phyloP scores from a whole-genome alignment of 2,113 vertebrate genomes.

The Carollia perspicillata region DNA sequence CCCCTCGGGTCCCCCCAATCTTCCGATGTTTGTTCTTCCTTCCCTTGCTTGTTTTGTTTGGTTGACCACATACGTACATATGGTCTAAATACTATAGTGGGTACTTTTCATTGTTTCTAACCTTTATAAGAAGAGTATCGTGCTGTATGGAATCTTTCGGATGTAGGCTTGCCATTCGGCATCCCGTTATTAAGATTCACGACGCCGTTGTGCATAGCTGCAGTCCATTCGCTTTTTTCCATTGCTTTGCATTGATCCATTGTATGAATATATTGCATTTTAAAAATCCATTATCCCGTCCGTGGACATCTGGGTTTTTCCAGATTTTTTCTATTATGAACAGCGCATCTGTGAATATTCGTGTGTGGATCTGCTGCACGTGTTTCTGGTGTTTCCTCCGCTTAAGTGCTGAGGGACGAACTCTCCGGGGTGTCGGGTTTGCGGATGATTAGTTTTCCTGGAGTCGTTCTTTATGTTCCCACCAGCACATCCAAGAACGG shows the following conservation, averaged over 20 bases:
- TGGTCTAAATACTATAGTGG: not conserved
- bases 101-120: not conserved
- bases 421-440: not conserved
- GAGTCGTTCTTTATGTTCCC: not conserved
- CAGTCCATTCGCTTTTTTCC: not conserved
- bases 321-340: not conserved
- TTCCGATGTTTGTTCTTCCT: not conserved
- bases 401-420: not conserved
- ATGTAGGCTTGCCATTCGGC: not conserved
- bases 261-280: not conserved
- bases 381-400: not conserved
- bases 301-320: not conserved
- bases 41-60: not conserved
- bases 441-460: not conserved
- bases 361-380: not conserved
- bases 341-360: not conserved
- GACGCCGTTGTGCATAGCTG: not conserved
- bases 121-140: not conserved
- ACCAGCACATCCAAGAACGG: not conserved
- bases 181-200: not conserved
- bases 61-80: not conserved
- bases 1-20: not conserved
- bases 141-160: not conserved
- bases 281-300: not conserved
- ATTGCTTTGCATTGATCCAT: not conserved